Evolutionary conservation across 2,888 invertebrate species (phyloP).

Genomic region (Ophion ventricosus): DNA sequence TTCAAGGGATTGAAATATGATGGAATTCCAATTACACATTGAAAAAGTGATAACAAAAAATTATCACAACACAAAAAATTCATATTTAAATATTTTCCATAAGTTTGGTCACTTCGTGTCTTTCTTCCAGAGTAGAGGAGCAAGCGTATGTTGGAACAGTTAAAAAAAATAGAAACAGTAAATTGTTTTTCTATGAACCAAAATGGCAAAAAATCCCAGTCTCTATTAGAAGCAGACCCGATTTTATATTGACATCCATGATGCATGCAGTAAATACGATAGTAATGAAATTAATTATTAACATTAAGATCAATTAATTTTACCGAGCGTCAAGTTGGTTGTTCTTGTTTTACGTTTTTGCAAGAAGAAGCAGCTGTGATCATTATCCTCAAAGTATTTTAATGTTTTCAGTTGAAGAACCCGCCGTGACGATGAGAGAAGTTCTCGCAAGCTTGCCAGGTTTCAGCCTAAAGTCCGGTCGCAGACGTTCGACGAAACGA

Average conservation of each 20-base stretch:
- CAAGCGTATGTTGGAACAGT: too few species aligned
- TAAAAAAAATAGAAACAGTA: too few species aligned
- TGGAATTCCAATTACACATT: background rate
- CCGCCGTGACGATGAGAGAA: conserved; percentile 93
- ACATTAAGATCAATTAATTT: background rate
- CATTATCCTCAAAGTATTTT: conserved; percentile 1
- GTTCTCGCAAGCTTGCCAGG: conserved; percentile 95
- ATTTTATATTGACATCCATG: background rate
- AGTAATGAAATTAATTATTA: background rate
- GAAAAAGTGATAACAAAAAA: background rate
- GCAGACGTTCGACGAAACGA: conserved; percentile 92
- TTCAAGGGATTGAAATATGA: background rate
- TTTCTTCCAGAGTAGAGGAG: too few species aligned
- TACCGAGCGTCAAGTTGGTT: background rate
- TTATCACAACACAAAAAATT: background rate
- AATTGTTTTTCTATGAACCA: background rate
- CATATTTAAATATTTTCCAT: too few species aligned
- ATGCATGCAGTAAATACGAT: background rate
- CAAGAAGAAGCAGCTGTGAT: background rate
- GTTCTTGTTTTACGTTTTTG: background rate
- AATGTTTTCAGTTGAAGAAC: conserved; percentile 79
- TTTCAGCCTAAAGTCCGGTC: conserved; percentile 90
- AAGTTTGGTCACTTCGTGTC: too few species aligned
- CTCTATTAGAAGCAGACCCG: background rate
- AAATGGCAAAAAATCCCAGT: background rate